Base-by-base conservation (phyloP, 1,140 invertebrate species). In the Nasonia longicornis region DNA sequence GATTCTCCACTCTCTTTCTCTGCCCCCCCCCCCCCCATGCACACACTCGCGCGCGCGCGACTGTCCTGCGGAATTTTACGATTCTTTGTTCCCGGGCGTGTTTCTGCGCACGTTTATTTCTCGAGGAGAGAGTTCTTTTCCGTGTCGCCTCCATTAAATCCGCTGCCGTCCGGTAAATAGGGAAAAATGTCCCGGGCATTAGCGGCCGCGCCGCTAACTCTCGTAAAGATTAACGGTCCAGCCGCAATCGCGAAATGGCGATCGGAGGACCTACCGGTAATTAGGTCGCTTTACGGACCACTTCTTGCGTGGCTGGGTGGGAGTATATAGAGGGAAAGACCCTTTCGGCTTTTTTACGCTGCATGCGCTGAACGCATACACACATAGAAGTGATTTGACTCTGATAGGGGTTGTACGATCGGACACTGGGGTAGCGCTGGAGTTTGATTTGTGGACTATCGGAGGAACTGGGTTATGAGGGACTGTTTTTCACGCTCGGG, bases 61-160 rank as follows among this genome's bases (percentile, higher is more conserved):
- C 69, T 58, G 58, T 74, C 78, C 78, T 74, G 72, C 64, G 79
- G 75, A 64, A 80, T 80, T 80, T 80, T 80, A 80, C 79, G 79
- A 80, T 80, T 80, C 79, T 80, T 80, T 80, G 79, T 80, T 35
- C 58, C 42, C n/a, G 52, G 58, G 77, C 42, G 52, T 29, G 64
- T 67, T 12, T 11, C 22, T n/a, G 64, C 11, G 70, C 78, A 64
- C 78, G 72, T 73, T 72, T 72, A 72, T 66, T 64, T 66, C 52
- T 16, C 26, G 26, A 35, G 64, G 38, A 35, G 72, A 52, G 72
- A 80, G 79, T 76, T 52, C 73, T 81, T 70, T 81, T 66, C 35
- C 72, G 20, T 80, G 79, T 80, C 72, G 52, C 42, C 71, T 69
- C 79, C 79, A 80, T 80, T 80, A 80, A 67, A 22, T 80, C 35